A percentile compares a stretch with the other conserved stretches of the same genome.
Evolutionary conservation across 2,888 invertebrate species (phyloP).

Genomic region (Calliphora vomitoria): DNA sequence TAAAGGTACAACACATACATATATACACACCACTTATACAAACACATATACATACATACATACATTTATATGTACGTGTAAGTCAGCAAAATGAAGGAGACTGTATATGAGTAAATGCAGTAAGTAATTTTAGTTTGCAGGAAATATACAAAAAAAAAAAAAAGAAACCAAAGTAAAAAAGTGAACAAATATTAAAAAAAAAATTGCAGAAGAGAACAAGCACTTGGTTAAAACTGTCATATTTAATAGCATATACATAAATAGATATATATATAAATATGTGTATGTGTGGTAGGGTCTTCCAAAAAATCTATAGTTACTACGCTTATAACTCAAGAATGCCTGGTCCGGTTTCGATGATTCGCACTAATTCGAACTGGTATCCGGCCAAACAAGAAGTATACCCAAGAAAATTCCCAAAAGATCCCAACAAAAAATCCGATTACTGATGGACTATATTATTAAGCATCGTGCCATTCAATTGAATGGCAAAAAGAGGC

Average conservation of each 20-base stretch:
- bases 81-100: neutral
- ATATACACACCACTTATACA: neutral
- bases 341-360: too few species aligned
- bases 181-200: slow-evolving; percentile 36
- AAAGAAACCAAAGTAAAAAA: slow-evolving; percentile 45
- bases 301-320: neutral
- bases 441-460: too few species aligned
- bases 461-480: too few species aligned
- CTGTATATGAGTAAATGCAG: neutral
- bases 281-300: neutral
- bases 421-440: too few species aligned
- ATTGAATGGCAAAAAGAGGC: too few species aligned
- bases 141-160: slow-evolving; percentile 31
- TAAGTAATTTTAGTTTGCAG: slow-evolving; percentile 27
- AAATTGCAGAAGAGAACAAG: slow-evolving; percentile 38
- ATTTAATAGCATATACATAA: neutral
- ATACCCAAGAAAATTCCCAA: too few species aligned
- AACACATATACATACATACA: neutral
- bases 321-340: too few species aligned
- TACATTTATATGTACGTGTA: neutral
- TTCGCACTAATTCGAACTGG: too few species aligned
- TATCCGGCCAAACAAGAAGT: too few species aligned
- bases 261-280: neutral
- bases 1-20: slow-evolving; percentile 59
- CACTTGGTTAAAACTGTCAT: slow-evolving; percentile 59